Conservation (phyloP, 2,797 vertebrate species). For the Phrynocephalus guinanensis region DNA sequence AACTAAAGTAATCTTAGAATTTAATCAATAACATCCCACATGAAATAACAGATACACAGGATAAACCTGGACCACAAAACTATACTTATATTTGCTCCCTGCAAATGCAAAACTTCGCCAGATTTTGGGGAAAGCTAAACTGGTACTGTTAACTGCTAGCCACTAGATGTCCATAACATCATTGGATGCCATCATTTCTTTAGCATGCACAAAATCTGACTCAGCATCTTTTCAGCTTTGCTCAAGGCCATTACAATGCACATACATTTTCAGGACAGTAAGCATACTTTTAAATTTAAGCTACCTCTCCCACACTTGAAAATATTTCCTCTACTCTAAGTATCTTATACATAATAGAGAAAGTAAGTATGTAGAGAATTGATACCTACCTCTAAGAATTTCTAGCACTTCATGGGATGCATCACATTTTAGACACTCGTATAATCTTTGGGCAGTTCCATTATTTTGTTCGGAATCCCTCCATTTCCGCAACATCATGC, state of each 20-base stretch:
- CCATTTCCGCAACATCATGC: slow-evolving; percentile 82
- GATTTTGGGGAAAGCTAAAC: no score
- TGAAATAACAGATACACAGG: not conserved
- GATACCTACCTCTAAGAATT: slow-evolving; percentile 76
- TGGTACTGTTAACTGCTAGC: not conserved
- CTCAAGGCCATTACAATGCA: not conserved
- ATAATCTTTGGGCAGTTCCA: slow-evolving; percentile 72
- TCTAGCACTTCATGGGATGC: slow-evolving; percentile 77
- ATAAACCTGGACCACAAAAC: not conserved
- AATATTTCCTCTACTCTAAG: not conserved
- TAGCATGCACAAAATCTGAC: not conserved
- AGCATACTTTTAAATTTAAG: not conserved
- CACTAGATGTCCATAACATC: no score
- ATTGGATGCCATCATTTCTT: not conserved
- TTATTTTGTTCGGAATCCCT: slow-evolving; percentile 72
- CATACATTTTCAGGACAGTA: not conserved
- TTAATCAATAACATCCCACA: not conserved
- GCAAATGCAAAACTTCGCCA: not conserved
- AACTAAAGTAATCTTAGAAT: not conserved
- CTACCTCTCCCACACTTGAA: not conserved
- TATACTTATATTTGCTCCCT: not conserved
- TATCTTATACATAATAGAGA: not conserved
- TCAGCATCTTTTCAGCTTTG: no score
- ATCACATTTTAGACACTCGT: slow-evolving; percentile 65
- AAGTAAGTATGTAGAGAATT: accelerated